A percentile compares a stretch with the other conserved stretches of the same genome.
Conservation (phyloP, 2,797 vertebrate genomes). For the Ceyx erithaca region DNA sequence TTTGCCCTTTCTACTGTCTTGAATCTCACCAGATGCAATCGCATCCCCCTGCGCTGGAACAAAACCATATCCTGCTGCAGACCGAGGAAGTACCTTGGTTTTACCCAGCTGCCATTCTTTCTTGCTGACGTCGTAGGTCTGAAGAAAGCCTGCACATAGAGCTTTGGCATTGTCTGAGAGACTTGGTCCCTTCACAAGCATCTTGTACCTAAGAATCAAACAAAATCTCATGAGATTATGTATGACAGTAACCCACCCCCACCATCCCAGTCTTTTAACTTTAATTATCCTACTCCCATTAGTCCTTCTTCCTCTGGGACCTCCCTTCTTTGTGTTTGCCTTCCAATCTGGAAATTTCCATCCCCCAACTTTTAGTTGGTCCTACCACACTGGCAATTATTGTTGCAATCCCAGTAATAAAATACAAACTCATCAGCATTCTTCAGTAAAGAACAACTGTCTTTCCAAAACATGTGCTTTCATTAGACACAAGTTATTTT, state of each 20-base stretch:
- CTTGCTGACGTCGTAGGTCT: conserved; percentile 77
- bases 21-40: not conserved
- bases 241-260: not conserved
- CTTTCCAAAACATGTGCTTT: conserved; percentile 48
- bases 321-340: not conserved
- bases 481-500: conserved; percentile 53
- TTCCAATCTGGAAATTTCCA: conserved; percentile 44
- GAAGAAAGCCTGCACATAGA: conserved; percentile 83
- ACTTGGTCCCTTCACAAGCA: conserved; percentile 80
- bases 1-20: not conserved
- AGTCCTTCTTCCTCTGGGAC: not conserved
- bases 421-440: conserved; percentile 36
- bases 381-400: conserved; percentile 18
- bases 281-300: not conserved
- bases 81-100: conserved; percentile 85
- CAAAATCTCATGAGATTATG: not conserved
- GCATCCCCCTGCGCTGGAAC: not conserved
- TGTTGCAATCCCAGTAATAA: conserved; percentile 32
- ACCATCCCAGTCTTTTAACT: not conserved
- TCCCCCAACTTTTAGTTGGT: conserved; percentile 3
- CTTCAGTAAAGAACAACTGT: conserved; percentile 29
- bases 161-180: conserved; percentile 72
- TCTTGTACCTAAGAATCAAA: conserved; percentile 85
- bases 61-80: not conserved
- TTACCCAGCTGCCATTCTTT: conserved; percentile 91